Base-by-base conservation (phyloP, 2,888 invertebrate species). In the Antheraea yamamai region DNA sequence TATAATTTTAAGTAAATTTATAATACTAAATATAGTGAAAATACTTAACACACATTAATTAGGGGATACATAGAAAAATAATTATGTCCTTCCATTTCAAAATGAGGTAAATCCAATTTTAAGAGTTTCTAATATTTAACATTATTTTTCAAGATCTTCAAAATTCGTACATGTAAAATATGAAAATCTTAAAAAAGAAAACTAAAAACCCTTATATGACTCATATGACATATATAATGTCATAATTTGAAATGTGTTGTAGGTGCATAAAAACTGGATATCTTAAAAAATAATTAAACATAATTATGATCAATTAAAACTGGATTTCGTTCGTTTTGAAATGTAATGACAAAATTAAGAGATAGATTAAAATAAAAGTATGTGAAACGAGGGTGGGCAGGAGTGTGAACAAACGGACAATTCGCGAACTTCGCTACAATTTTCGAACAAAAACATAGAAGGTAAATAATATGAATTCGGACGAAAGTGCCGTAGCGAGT, bases 301-400 rank as follows among this genome's bases (percentile, higher is more conserved):
- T n/a, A n/a, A n/a, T n/a, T n/a, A n/a, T 7, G 7, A 39, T 4
- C 7, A 39, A 7, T 39, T 39, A 39, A 39, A 39, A 39, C 4
- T 39, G 35, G 6, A 39, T 39, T 39, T 39, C 2, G 7, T 4
- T 39, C 35, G 7, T 39, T 39, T 39, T 39, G 35, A 39, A 39
- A 39, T 39, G 35, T 39, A 39, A 39, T 7, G 35, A 39, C 35
- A 39, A 39, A 39, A 39, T 70, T 74, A 58, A 71, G 61, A 74
- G 47, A 47, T 71, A 35, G 18, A 74, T 58, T 52, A 68, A 75
- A 76, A 76, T 75, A 72, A 79, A 80, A 72, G 23, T 72, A 55
- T 81, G 82, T 71, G 71, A 82, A 85, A 89, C 90, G 91, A 92
- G 92, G 92, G 91, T 89, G 90, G 91, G 90, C 91, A 91, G 88